Base-by-base conservation (phyloP, 2,113 vertebrate species). In the Stigmatopora argus region DNA sequence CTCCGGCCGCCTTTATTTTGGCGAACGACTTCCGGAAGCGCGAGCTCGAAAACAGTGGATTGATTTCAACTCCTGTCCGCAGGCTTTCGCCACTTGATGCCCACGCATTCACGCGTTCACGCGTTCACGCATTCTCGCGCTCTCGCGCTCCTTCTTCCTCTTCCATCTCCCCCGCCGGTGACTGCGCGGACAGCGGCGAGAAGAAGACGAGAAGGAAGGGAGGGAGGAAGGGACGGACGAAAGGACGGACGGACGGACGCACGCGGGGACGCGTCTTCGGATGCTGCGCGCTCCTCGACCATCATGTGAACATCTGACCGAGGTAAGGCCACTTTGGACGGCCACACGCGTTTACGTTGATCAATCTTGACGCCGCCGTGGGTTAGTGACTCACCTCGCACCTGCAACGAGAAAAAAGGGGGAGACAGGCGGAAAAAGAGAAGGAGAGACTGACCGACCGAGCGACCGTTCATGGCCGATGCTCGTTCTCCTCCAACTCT, bases 51-150 rank as follows among this genome's bases (percentile, higher is more conserved):
- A 31, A 41, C 38, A 4, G 38, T 8, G 38, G 9, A 41, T 41
- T 41, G 38, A 41, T 41, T 41, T 41, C 38, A 41, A 8, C 38
- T 41, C 6, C 38, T 41, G 38, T 41, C 38, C 78, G 64, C 65
- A 71, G 74, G 62, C 74, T 79, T 63, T 75, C 67, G 67, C 81
- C 74, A 78, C 81, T 75, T 70, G 72, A 64, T 74, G 67, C 79
- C 70, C 72, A 59, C 82, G 58, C 82, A 64, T 65, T 55, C 69
- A 55, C 63, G 3, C 63, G 4, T 64, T 35, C 65, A 38, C 66
- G 1, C 34, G 63, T 56, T 35, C 56, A 12, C 71, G 8, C 57
- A 59, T 34, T 49, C 55, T 45, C 26, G 26, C 26, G 26, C 26
- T 31, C 26, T n/a, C n/a, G n/a, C n/a, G n/a, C n/a, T n/a, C n/a